Evolutionary conservation across 92 coral and sea anemone genomes (phyloP).

Genomic region (Bergia puertoricense): DNA sequence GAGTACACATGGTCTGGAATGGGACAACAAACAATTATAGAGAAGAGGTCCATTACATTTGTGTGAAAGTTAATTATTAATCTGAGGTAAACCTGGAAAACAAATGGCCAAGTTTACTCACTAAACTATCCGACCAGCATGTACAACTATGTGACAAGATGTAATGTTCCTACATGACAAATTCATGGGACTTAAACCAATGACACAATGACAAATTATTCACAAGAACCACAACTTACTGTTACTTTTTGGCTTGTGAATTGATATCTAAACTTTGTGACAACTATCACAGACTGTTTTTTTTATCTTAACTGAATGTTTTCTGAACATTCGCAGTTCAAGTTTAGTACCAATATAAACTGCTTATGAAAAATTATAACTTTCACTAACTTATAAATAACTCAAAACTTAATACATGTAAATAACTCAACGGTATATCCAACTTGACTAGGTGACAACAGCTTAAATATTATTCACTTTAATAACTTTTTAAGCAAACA

Average conservation of each 20-base stretch:
- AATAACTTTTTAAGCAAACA: slow-evolving; percentile 27
- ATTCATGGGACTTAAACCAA: no score
- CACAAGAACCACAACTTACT: no score
- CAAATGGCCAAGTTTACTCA: slow-evolving; percentile 31
- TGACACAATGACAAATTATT: no score
- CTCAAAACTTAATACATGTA: slow-evolving; percentile 34
- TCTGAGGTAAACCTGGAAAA: slow-evolving; percentile 31
- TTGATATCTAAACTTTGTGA: slow-evolving; percentile 7
- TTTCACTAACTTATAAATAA: slow-evolving; percentile 31
- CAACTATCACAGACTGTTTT: slow-evolving; percentile 23
- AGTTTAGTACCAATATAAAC: slow-evolving; percentile 28
- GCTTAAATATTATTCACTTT: slow-evolving; percentile 31
- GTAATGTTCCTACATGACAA: neutral
- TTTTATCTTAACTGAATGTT: slow-evolving; percentile 35
- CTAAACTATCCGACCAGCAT: slow-evolving; percentile 21
- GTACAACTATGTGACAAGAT: slow-evolving; percentile 15
- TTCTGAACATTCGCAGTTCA: slow-evolving; percentile 38
- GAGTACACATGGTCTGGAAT: slow-evolving; percentile 39
- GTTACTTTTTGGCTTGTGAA: no score
- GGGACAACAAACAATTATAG: slow-evolving; percentile 28
- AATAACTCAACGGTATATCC: slow-evolving; percentile 26
- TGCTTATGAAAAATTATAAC: slow-evolving; percentile 28
- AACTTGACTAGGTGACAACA: slow-evolving; percentile 34
- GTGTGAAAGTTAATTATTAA: slow-evolving; percentile 34
- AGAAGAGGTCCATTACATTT: slow-evolving; percentile 31